These are phyloP conservation scores for Danio albolineatus DNA, from an alignment of 2,797 vertebrate species.

Conservation along the genomic window DNA sequence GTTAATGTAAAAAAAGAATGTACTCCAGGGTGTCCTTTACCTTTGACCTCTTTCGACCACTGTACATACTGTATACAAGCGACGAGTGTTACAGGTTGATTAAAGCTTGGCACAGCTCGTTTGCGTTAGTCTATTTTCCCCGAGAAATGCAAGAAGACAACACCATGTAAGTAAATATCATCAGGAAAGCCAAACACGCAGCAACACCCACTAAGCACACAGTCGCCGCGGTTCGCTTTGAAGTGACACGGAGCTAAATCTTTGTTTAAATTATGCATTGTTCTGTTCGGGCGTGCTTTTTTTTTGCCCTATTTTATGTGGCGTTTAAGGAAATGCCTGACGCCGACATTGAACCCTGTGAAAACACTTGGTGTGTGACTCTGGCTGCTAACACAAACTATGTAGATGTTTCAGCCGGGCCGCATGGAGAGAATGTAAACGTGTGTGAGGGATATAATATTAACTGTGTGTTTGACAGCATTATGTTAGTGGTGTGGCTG, in stretches of 20 bases:
- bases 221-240: constrained; percentile 23
- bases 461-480: neutral
- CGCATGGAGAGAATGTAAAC: constrained; percentile 28
- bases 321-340: constrained; percentile 34
- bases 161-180: constrained; percentile 7
- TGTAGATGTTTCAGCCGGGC: constrained; percentile 44
- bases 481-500: constrained; percentile 1
- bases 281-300: constrained; percentile 23
- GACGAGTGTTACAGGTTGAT: neutral
- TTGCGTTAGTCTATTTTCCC: constrained; percentile 1
- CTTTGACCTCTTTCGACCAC: no score
- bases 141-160: neutral
- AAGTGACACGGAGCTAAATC: constrained; percentile 31
- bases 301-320: constrained; percentile 23
- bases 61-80: neutral
- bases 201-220: constrained; percentile 33
- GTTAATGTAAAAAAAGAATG: no score
- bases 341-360: constrained; percentile 16
- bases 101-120: neutral
- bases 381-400: constrained; percentile 31
- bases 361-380: constrained; percentile 22
- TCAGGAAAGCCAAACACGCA: constrained; percentile 49
- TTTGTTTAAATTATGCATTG: constrained; percentile 47
- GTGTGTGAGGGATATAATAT: constrained; percentile 54
- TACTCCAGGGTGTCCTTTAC: no score